Evolutionary conservation across 1,140 invertebrate species (phyloP), one percentile per base, ranked within the genome.

Genomic region (Microplitis mediator): DNA sequence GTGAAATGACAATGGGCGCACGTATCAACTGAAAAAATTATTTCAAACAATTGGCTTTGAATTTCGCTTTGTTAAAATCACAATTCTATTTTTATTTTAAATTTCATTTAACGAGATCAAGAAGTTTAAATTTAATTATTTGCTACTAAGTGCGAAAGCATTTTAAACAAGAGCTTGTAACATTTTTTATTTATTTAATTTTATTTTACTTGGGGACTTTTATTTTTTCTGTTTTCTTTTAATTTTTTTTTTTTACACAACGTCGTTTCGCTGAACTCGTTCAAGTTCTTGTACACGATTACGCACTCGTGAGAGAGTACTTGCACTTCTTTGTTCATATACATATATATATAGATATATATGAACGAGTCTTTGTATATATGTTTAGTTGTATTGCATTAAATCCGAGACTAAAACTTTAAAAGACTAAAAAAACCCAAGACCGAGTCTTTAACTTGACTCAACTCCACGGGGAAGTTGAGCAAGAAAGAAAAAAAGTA

Each of bases 1-100:
- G 72, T 73, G 67, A 80, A 80, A 78, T 78, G 76, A 77, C 74
- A 74, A 74, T 76, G 75, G 69, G 60, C 69, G 63, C 11, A 50
- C 68, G 71, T 65, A 67, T 51, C 70, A 74, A 74, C 69, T 69
- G 64, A 64, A 71, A 74, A 70, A 64, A 64, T 72, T 68, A 58
- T 11, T 51, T 35, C 31, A 58, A 58, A 11, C 16, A 58, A 58
- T 23, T 58, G 16, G 23, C 23, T 23, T 23, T 23, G 23, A 23
- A 23, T 23, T 23, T 23, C 23, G 23, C 23, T 23, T 23, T 23
- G 23, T 23, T 23, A 23, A 23, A 23, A 23, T 23, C 23, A 23
- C 23, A 23, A 23, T 23, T 23, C 23, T 23, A 23, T 23, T 23
- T 23, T 23, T 23, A 23, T 23, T 23, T 23, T 23, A 23, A 23